phyloP scores from a whole-genome alignment of 2,797 vertebrate species.

The Phataginus tetradactyla region DNA sequence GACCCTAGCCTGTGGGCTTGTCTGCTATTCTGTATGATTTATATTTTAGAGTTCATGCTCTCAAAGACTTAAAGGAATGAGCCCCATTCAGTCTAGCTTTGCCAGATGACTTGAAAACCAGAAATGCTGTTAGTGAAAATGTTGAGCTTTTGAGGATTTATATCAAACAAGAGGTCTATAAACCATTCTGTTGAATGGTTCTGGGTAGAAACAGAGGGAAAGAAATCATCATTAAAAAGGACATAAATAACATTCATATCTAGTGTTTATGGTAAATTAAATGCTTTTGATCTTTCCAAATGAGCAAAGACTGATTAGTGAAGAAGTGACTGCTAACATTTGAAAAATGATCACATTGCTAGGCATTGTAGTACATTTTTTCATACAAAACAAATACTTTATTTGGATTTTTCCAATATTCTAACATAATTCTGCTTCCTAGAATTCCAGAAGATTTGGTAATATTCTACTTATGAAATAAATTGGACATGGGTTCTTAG shows the following conservation, averaged over 20 bases:
- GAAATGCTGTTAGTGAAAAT: background rate
- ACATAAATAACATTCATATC: background rate
- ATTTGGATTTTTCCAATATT: background rate
- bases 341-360: background rate
- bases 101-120: background rate
- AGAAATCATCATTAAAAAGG: background rate
- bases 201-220: background rate
- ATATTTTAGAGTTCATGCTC: background rate
- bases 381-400: background rate
- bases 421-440: background rate
- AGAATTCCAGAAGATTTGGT: background rate
- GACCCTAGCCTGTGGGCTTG: background rate
- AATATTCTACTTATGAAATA: background rate
- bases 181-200: background rate
- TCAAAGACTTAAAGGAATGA: background rate
- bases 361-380: background rate
- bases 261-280: background rate
- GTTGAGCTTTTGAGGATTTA: background rate
- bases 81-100: no score
- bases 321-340: background rate
- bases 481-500: background rate
- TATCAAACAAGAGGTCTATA: background rate
- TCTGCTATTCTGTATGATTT: background rate
- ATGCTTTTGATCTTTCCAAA: background rate
- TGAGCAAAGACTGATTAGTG: background rate